These are phyloP conservation scores for Melanotaenia maccullochi DNA, from an alignment of 2,797 vertebrate species.

Conservation along the genomic window DNA sequence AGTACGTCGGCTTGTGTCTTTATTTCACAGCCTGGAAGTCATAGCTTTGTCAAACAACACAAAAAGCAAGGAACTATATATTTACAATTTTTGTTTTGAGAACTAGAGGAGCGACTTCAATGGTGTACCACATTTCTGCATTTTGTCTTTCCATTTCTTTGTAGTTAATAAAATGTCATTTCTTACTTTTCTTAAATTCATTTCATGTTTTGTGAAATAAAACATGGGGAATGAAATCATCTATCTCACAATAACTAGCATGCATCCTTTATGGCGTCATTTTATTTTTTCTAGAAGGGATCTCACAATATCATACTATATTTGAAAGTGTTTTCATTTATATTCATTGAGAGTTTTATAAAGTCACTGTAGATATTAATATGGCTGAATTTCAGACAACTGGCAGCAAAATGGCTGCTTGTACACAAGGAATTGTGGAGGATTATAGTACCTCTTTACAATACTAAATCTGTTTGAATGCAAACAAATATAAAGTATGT, in stretches of 20 bases:
- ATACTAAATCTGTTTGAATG: constrained; percentile 29
- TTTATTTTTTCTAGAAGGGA: constrained; percentile 20
- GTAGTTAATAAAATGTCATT: constrained; percentile 48
- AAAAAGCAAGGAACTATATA: constrained; percentile 53
- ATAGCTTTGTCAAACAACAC: constrained; percentile 61
- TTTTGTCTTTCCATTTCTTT: background rate
- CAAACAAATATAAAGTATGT: constrained; percentile 42
- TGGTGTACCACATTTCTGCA: constrained; percentile 6
- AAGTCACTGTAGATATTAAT: constrained; percentile 15
- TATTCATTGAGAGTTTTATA: constrained; percentile 9
- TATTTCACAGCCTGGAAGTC: constrained; percentile 72
- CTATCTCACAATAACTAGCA: constrained; percentile 22
- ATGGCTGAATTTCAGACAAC: constrained; percentile 29
- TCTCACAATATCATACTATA: constrained; percentile 11
- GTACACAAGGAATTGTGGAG: constrained; percentile 20
- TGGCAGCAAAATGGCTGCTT: background rate
- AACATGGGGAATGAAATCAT: constrained; percentile 15
- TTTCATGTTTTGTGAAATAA: constrained; percentile 25
- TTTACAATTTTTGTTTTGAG: constrained; percentile 39
- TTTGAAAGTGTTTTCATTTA: constrained; percentile 5
- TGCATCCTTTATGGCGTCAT: constrained; percentile 14
- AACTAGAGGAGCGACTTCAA: constrained; percentile 35
- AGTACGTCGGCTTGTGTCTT: constrained; percentile 55
- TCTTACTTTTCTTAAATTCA: constrained; percentile 23
- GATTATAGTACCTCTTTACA: constrained; percentile 14